Conservation (phyloP, 2,888 invertebrate genomes). For the Mesochorus sp. region DNA sequence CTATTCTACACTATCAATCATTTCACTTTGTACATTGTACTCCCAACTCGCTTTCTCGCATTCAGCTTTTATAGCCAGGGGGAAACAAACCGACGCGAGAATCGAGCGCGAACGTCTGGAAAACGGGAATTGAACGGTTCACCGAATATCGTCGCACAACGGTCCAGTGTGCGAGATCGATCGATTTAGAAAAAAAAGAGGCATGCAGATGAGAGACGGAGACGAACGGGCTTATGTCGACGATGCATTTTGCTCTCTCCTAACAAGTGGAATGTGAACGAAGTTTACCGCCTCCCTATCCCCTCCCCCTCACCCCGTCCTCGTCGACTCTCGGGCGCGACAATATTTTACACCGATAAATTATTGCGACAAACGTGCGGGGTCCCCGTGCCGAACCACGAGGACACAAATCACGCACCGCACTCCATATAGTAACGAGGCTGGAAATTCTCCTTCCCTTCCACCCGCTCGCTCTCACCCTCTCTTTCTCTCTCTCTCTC, state of each 20-base stretch:
- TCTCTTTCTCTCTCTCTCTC: background rate
- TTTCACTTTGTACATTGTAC: background rate
- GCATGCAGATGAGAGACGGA: conserved; percentile 31
- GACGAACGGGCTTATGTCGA: conserved; percentile 33
- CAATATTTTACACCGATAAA: conserved; percentile 77
- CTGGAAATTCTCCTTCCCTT: conserved; percentile 13
- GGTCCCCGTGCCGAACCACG: conserved; percentile 55
- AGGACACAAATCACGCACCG: conserved; percentile 64
- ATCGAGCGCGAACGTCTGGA: conserved; percentile 19
- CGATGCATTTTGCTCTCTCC: conserved; percentile 42
- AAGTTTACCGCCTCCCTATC: conserved; percentile 62
- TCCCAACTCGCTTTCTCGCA: background rate
- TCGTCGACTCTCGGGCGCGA: conserved; percentile 66
- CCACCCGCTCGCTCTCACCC: background rate
- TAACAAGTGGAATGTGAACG: conserved; percentile 63
- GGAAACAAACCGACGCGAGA: conserved; percentile 9
- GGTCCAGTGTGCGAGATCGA: conserved; percentile 23
- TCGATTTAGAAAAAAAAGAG: conserved; percentile 17
- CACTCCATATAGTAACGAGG: conserved; percentile 27
- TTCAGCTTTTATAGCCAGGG: conserved; percentile 5
- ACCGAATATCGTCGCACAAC: background rate
- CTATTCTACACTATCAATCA: conserved; percentile 13
- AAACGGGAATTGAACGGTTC: conserved; percentile 17
- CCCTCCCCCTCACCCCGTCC: conserved; percentile 63
- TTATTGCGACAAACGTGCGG: conserved; percentile 71